Percentiles rank a stretch among this genome's conserved stretches.
These are phyloP conservation scores for Drosophila rellima DNA, from an alignment of 2,888 invertebrate species.

Conservation along the genomic window DNA sequence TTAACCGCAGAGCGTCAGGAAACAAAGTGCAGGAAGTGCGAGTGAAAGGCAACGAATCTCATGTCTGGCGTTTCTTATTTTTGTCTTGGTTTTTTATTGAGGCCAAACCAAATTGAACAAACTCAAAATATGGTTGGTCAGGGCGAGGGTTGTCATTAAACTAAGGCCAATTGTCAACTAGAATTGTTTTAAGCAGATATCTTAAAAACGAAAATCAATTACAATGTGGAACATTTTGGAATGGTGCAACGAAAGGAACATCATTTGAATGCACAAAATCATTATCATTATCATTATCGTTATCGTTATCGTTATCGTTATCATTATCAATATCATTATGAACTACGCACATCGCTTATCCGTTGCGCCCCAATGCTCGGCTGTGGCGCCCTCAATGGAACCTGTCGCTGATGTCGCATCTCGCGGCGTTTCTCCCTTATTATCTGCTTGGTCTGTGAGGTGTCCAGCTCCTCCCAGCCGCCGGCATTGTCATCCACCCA, in stretches of 20 bases:
- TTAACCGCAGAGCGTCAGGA: constrained; percentile 54
- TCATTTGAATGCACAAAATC: background rate
- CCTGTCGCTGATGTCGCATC: constrained; percentile 81
- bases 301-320: background rate
- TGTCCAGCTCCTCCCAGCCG: constrained; percentile 87
- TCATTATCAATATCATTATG: background rate
- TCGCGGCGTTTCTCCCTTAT: constrained; percentile 85
- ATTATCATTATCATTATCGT: background rate
- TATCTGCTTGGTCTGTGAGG: constrained; percentile 84
- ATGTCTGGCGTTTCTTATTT: constrained; percentile 2
- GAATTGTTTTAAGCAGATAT: constrained; percentile 6
- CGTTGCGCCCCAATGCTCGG: constrained; percentile 70
- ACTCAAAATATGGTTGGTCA: constrained; percentile 10
- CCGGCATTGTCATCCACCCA: constrained; percentile 87
- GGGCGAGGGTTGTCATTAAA: constrained; percentile 37
- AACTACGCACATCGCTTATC: constrained; percentile 67
- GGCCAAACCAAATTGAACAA: constrained; percentile 61
- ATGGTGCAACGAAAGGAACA: constrained; percentile 26
- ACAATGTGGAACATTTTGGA: constrained; percentile 27
- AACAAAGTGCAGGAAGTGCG: constrained; percentile 59
- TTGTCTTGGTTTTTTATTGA: constrained; percentile 44
- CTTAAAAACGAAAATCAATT: constrained; percentile 16
- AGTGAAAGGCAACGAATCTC: constrained; percentile 59
- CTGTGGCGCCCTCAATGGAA: constrained; percentile 34
- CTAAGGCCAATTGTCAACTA: constrained; percentile 56